Evolutionary conservation across 2,797 vertebrate genomes (phyloP), one percentile per base, ranked within the genome.

Genomic region (Basileuterus tristriatus): DNA sequence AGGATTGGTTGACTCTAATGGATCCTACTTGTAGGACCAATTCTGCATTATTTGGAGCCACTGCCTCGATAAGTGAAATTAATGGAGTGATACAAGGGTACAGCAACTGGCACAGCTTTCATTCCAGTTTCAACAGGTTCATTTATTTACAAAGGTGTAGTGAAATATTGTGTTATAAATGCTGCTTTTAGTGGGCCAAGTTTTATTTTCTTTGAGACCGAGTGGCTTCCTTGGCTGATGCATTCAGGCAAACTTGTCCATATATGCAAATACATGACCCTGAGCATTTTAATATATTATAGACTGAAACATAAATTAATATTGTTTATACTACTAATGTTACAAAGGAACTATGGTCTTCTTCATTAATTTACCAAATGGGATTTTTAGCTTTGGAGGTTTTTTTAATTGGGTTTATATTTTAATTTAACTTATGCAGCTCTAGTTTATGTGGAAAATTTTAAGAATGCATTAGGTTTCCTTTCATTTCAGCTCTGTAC

Each of bases 311-410:
- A 30, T 50, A 37, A n/a, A 15, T 89, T 64, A 27, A 37, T 67
- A 9, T 64, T 39, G 7, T 83, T 87, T 62, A 26, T 93, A 11
- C 20, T 41, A 5, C 26, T 85, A 8, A 44, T 60, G 12, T 74
- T 71, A 37, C 30, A 85, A 36, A 62, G 20, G 12, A 93, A 26
- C 32, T 12, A 11, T 20, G 9, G 29, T 50, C 43, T 59, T 78
- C 8, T 34, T 83, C 26, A 24, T 39, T 86, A 49, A 68, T 47
- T 65, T 77, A 22, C 67, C 41, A 52, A 24, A 69, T 67, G 1
- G 9, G 1, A 1, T 16, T 89, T 89, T 70, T 12, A 9, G 22
- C 14, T 36, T 64, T 17, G 27, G 3, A 4, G 1, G 0, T 0
- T 21, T 52, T 36, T 58, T 39, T 1, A 36, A 20, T 70, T 58